phyloP scores from a whole-genome alignment of 2,888 invertebrate genomes.

The Bugulina stolonifera region DNA sequence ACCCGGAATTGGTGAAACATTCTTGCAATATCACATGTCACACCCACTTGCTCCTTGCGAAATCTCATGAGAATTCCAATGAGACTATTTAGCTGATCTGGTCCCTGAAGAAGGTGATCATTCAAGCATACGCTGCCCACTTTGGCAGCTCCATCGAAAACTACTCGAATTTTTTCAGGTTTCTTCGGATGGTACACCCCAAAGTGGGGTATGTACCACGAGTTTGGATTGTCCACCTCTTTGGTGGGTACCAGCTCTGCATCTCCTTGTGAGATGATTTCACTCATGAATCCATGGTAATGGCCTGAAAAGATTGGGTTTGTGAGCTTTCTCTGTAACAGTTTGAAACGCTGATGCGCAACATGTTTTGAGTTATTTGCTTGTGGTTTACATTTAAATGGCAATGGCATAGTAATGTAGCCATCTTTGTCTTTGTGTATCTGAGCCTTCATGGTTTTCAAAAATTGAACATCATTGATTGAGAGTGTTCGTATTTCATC shows the following conservation, averaged over 20 bases:
- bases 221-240: not conserved
- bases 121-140: too few relatives aligned
- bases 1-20: too few relatives aligned
- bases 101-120: too few relatives aligned
- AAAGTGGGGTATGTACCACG: conserved; percentile 27
- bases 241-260: too few relatives aligned
- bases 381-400: not conserved
- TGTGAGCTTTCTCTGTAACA: not conserved
- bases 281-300: conserved; percentile 23
- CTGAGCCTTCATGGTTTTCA: not conserved
- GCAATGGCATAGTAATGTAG: not conserved
- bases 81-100: too few relatives aligned
- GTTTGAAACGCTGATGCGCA: not conserved
- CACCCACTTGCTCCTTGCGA: too few relatives aligned
- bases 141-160: conserved; percentile 30
- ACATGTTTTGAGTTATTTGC: not conserved
- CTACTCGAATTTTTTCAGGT: conserved; percentile 29
- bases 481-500: not conserved
- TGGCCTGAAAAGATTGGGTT: not conserved
- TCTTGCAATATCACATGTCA: too few relatives aligned
- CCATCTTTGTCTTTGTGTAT: too few relatives aligned
- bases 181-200: too few relatives aligned
- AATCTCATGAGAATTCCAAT: conserved; percentile 27
- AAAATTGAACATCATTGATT: not conserved
- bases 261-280: conserved; percentile 1